Base-by-base conservation (phyloP, 1,140 invertebrate species). In the Probaryconus sp. region DNA sequence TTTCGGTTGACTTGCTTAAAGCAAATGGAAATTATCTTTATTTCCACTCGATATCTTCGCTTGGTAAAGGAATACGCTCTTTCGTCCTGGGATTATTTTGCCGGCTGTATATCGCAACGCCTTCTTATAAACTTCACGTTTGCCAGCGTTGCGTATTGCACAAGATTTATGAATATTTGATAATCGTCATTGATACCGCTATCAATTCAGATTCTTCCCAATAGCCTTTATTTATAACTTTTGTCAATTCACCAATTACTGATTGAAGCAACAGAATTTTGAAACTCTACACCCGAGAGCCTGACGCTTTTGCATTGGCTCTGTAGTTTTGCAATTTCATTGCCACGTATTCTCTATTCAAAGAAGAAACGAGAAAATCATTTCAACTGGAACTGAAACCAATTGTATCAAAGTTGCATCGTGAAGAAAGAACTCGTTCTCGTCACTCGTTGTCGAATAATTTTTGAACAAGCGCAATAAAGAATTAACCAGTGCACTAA, bases 21-120 rank as follows among this genome's bases (percentile, higher is more conserved):
- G 67, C 63, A 70, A 70, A 48, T 71, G 56, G 35, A 56, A 71
- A 71, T 71, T 71, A 71, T 71, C 68, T 63, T 71, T 63, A 71
- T 71, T 71, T 56, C 37, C 24, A 37, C 24, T 1, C 55, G 48
- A 61, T 70, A 70, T 47, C 65, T 42, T 26, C 9, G 26, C 24
- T 38, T 50, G 58, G 31, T 10, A n/a, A 21, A 30, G 17, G 42
- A 28, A 28, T 50, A 35, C 43, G 45, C 50, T 20, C 18, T n/a
- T n/a, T n/a, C n/a, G n/a, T n/a, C 14, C 28, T 4, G 26, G 45
- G 53, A 69, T 53, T 69, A 69, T 69, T 60, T 60, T 58, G n/a
- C 53, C 33, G 35, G 35, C 43, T 30, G 40, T 30, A 50, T 48
- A 53, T 61, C 40, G 40, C 31, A 10, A 51, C n/a, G 21, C 37